Evolutionary conservation across 2,113 vertebrate species (phyloP).

Genomic region (Mandrillus leucophaeus): DNA sequence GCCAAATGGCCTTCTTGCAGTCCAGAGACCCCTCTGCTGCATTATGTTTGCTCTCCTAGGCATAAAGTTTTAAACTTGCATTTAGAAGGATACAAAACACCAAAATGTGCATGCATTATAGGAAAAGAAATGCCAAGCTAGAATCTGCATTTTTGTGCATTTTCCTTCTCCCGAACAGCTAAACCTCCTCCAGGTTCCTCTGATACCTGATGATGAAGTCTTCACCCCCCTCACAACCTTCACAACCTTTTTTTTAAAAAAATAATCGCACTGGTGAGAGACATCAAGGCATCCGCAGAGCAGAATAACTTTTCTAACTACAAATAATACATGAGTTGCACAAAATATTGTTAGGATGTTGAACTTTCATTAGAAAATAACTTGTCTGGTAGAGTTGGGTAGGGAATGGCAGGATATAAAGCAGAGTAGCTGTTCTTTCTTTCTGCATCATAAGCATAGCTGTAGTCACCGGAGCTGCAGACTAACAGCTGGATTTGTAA

Average conservation of each 20-base stretch:
- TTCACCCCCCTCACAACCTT: not conserved
- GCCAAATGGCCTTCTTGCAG: not conserved
- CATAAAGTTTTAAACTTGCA: constrained; percentile 62
- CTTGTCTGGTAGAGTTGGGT: not conserved
- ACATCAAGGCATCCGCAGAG: not conserved
- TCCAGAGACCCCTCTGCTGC: not conserved
- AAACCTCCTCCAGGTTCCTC: not conserved
- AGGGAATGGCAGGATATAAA: not conserved
- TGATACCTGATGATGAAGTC: not conserved
- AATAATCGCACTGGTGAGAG: not conserved
- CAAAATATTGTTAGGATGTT: not conserved
- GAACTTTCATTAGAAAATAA: not conserved
- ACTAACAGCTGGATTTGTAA: constrained; percentile 32
- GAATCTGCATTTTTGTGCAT: not conserved
- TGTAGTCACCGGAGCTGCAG: not conserved
- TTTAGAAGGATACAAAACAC: not conserved
- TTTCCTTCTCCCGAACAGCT: not conserved
- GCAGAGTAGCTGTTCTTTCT: not conserved
- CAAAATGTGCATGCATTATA: not conserved
- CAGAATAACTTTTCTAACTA: constrained; percentile 42
- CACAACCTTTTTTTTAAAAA: not conserved
- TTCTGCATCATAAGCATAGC: not conserved
- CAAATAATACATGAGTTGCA: not conserved
- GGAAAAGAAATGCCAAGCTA: not conserved
- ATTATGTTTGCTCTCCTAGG: not conserved